These are phyloP conservation scores for Drosophila setosimentum DNA, from an alignment of 2,888 invertebrate genomes.

Conservation along the genomic window DNA sequence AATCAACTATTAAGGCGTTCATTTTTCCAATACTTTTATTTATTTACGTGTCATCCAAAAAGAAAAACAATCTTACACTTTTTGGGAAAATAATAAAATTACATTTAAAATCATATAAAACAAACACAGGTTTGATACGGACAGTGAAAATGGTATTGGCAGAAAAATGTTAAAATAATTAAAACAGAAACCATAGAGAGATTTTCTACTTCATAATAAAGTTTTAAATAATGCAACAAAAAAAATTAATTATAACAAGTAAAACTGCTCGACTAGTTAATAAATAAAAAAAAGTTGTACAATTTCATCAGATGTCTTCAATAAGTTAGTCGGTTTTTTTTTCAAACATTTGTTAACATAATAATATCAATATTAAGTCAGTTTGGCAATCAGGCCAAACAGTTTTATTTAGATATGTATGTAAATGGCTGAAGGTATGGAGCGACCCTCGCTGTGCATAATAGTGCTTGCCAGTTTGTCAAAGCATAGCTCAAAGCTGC, in stretches of 20 bases:
- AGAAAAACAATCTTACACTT: not conserved
- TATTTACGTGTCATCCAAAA: not conserved
- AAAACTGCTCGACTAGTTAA: not conserved
- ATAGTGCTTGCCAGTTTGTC: not conserved
- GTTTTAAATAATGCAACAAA: not conserved
- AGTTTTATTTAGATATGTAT: too few relatives aligned
- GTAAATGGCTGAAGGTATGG: not conserved
- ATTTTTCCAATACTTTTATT: not conserved
- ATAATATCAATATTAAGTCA: not conserved
- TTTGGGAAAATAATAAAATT: not conserved
- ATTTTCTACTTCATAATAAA: not conserved
- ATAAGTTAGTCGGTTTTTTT: not conserved
- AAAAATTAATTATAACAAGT: not conserved
- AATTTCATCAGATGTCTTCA: not conserved
- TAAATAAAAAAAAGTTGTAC: too few relatives aligned
- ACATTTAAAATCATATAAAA: not conserved
- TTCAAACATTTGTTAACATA: not conserved
- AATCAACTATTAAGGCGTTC: not conserved
- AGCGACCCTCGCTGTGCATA: constrained; percentile 13
- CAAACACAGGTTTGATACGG: too few relatives aligned
- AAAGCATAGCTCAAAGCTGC: not conserved
- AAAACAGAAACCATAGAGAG: not conserved
- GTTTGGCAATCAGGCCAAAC: not conserved
- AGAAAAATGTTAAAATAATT: too few relatives aligned
- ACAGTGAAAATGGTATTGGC: too few relatives aligned